Evolutionary conservation across 2,113 vertebrate genomes (phyloP).

Genomic region (Xerus inauris): DNA sequence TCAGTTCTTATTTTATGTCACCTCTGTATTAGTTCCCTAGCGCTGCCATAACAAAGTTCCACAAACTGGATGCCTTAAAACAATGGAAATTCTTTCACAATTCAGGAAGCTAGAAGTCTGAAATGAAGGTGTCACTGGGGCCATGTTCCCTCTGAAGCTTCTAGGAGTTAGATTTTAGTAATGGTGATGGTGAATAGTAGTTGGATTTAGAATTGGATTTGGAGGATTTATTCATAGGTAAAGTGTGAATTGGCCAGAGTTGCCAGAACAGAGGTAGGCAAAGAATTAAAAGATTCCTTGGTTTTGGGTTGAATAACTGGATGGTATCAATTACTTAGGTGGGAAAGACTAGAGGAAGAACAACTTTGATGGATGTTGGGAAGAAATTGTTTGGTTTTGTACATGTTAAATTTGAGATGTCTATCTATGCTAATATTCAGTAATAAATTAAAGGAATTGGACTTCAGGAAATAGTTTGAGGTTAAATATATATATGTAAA

Average conservation of each 20-base stretch:
- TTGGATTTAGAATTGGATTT: slow-evolving; percentile 38
- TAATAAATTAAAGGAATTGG: background rate
- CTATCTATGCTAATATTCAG: slow-evolving; percentile 8
- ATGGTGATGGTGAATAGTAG: background rate
- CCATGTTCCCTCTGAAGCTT: background rate
- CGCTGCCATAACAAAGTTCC: background rate
- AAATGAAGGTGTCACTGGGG: background rate
- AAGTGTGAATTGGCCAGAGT: background rate
- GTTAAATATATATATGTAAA: background rate
- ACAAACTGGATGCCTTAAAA: background rate
- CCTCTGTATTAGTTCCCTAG: background rate
- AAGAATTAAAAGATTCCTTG: background rate
- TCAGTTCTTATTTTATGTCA: background rate
- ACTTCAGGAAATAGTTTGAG: background rate
- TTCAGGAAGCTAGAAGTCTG: background rate
- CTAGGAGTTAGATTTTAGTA: slow-evolving; percentile 36
- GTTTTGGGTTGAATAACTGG: slow-evolving; percentile 36
- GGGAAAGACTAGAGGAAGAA: background rate
- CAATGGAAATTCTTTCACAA: slow-evolving; percentile 6
- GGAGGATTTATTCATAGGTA: background rate
- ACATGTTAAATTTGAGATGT: slow-evolving; percentile 4
- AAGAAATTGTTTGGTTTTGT: background rate
- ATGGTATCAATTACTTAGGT: background rate
- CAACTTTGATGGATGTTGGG: background rate
- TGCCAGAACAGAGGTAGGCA: background rate